Evolutionary conservation across 2,797 vertebrate genomes (phyloP).

Genomic region (Erpetoichthys calabaricus): DNA sequence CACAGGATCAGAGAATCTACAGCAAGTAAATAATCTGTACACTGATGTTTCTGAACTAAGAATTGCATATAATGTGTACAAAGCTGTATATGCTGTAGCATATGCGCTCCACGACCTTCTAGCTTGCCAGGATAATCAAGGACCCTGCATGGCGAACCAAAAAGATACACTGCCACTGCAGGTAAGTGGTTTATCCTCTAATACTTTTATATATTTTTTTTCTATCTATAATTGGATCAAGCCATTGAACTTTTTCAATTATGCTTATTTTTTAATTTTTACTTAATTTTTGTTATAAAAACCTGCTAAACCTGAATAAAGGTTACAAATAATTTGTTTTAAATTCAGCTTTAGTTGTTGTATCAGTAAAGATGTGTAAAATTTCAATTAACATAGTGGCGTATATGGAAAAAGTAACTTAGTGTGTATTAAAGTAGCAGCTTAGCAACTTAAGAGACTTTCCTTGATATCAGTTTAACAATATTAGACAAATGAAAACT

Average conservation of each 20-base stretch:
- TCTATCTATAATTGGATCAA: neutral
- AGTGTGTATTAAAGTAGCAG: no score
- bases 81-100: constrained; percentile 52
- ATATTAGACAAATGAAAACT: no score
- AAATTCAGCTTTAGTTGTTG: no score
- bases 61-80: constrained; percentile 55
- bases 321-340: neutral
- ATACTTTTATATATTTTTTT: no score
- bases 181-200: no score
- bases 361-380: no score
- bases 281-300: neutral
- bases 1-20: constrained; percentile 41
- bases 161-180: no score
- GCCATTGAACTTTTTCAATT: neutral
- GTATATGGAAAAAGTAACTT: no score
- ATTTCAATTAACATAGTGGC: no score
- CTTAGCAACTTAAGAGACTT: no score
- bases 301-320: no score
- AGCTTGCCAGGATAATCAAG: constrained; percentile 34
- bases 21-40: constrained; percentile 36
- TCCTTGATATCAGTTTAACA: no score
- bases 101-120: constrained; percentile 44
- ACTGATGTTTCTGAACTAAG: constrained; percentile 55
- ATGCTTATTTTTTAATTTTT: neutral
- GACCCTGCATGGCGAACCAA: constrained; percentile 23